These are phyloP conservation scores for Ictidomys tridecemlineatus DNA, from an alignment of 2,113 vertebrate species.

Conservation along the genomic window DNA sequence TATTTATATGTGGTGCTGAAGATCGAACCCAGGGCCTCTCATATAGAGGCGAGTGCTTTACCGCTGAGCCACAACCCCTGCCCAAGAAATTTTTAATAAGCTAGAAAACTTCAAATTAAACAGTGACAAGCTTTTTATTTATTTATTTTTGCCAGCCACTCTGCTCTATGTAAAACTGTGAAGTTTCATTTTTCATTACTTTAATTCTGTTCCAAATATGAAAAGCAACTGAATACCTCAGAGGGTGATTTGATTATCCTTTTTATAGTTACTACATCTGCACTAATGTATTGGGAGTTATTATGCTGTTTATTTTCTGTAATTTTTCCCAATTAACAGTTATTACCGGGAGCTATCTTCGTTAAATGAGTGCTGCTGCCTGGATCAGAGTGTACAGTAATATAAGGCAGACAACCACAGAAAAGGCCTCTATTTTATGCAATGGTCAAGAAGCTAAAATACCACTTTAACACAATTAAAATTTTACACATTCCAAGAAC, in stretches of 20 bases:
- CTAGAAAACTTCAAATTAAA: constrained; percentile 69
- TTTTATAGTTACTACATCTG: constrained; percentile 75
- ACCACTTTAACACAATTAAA: constrained; percentile 31
- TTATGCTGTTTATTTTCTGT: constrained; percentile 78
- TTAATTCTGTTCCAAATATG: constrained; percentile 70
- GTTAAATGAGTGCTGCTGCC: constrained; percentile 51
- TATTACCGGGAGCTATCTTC: constrained; percentile 70
- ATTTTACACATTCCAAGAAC: neutral
- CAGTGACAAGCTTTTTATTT: neutral
- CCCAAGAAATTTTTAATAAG: constrained; percentile 6
- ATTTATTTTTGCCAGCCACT: neutral
- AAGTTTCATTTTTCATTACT: constrained; percentile 69
- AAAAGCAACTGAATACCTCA: constrained; percentile 68
- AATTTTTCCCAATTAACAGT: constrained; percentile 78
- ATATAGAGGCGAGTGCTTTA: too few relatives aligned
- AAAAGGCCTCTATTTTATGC: constrained; percentile 31
- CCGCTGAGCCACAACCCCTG: too few relatives aligned
- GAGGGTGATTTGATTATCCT: constrained; percentile 75
- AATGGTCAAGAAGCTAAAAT: constrained; percentile 36
- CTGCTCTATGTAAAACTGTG: constrained; percentile 46
- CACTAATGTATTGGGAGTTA: constrained; percentile 59
- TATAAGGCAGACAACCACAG: neutral
- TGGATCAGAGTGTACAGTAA: neutral
- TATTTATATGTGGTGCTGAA: too few relatives aligned
- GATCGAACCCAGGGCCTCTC: too few relatives aligned